Base-by-base conservation (phyloP, 1,140 invertebrate genomes). In the Cyphomyrmex costatus region DNA sequence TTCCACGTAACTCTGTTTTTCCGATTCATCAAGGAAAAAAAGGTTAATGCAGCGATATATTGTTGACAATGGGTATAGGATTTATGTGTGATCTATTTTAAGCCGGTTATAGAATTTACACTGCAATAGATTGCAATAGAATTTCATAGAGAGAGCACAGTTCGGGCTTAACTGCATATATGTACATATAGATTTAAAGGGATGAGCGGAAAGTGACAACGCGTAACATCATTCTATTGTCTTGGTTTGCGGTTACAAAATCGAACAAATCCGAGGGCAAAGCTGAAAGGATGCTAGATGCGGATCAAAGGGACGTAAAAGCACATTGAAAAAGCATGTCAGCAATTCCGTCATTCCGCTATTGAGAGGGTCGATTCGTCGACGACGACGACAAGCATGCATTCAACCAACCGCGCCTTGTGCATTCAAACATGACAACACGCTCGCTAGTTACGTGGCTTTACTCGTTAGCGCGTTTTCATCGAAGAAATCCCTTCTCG, bases 391-490 rank as follows among this genome's bases (percentile, higher is more conserved):
- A 66, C 42, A 14, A 33, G 24, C n/a, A n/a, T 36, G 63, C 65
- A 80, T 68, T 80, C 61, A 79, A 24, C 61, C 61, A 3, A 30
- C 16, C 36, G 19, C 61, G 30, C 24, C 63, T 79, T 79, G 61
- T 79, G 61, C 49, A 58, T 42, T 82, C 78, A 21, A 56, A 71
- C 51, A 24, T 65, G 66, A 73, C 63, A 70, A 36, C 8, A 12
- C 66, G 19, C 66, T 33, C 36, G 68, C 66, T 46, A 73, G 51
- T 82, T 46, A 83, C 68, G 27, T 56, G 68, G 79, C 24, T 74
- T 83, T 19, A 61, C n/a, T 83, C 68, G 51, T 83, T 83, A 83
- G 24, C 53, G 51, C 42, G 33, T 24, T 42, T 42, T 61, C 53
- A 33, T 27, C 36, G 58, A 74, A 74, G 79, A 24, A 53, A 46